Conservation (phyloP, 2,113 vertebrate species). For the Pachyramphus minor region DNA sequence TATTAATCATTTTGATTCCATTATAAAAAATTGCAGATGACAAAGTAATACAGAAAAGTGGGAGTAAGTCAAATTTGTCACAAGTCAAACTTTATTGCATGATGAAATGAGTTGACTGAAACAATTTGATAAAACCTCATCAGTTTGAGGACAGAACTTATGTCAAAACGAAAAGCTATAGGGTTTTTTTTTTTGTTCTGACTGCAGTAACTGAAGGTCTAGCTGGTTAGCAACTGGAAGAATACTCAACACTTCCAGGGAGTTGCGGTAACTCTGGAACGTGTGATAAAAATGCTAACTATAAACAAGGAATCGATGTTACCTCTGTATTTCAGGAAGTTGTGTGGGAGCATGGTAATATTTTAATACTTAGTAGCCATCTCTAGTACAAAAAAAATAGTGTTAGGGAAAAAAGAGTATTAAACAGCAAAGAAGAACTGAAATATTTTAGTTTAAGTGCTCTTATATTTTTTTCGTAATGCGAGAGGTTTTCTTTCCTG, state of each 20-base stretch:
- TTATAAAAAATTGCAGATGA: neutral
- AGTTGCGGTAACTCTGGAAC: neutral
- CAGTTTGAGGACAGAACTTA: neutral
- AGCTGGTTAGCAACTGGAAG: neutral
- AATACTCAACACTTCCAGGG: fast-evolving
- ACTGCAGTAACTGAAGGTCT: neutral
- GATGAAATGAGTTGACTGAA: neutral
- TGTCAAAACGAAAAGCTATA: neutral
- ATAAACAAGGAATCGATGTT: neutral
- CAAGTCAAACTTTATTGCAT: neutral
- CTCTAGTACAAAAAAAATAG: neutral
- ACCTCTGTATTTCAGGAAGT: neutral
- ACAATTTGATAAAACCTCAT: neutral
- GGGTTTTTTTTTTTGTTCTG: neutral
- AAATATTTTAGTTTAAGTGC: neutral
- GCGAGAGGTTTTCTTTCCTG: neutral
- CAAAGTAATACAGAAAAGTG: neutral
- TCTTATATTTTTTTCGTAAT: neutral
- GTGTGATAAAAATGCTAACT: neutral
- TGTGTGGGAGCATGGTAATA: neutral
- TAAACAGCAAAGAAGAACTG: neutral
- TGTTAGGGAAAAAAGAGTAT: neutral
- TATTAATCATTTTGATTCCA: neutral
- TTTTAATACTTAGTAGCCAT: neutral
- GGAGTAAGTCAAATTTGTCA: neutral